phyloP scores from a whole-genome alignment of 2,888 invertebrate species.

The Embidobia sp. region DNA sequence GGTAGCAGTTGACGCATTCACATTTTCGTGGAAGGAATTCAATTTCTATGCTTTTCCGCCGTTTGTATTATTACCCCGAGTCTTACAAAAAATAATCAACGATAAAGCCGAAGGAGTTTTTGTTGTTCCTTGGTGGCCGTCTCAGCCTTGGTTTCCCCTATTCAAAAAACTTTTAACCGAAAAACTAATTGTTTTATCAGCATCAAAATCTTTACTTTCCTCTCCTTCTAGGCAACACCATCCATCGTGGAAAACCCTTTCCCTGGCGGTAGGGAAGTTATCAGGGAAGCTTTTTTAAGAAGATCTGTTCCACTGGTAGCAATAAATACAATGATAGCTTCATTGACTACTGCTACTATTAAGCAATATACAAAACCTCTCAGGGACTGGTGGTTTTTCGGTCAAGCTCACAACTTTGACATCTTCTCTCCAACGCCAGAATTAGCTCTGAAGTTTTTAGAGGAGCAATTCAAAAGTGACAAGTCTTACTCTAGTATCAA shows the following conservation, averaged over 20 bases:
- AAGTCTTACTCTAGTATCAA: slow-evolving; percentile 36
- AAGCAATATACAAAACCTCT: slow-evolving; percentile 51
- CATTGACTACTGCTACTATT: slow-evolving; percentile 54
- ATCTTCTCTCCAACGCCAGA: slow-evolving; percentile 23
- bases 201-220: slow-evolving; percentile 53
- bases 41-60: slow-evolving; percentile 37
- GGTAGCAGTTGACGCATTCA: slow-evolving; percentile 26
- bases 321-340: slow-evolving; percentile 26
- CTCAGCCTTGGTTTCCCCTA: slow-evolving; percentile 73
- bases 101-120: slow-evolving; percentile 71
- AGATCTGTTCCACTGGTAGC: neutral
- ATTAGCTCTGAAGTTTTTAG: slow-evolving; percentile 40
- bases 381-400: slow-evolving; percentile 52
- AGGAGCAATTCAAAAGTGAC: neutral
- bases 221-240: slow-evolving; percentile 69
- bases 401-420: slow-evolving; percentile 1
- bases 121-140: slow-evolving; percentile 70
- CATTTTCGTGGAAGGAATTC: slow-evolving; percentile 12
- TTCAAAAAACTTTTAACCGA: slow-evolving; percentile 51
- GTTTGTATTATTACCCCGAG: slow-evolving; percentile 68
- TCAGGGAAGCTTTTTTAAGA: slow-evolving; percentile 57
- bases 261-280: slow-evolving; percentile 71
- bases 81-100: slow-evolving; percentile 69
- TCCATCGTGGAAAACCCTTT: slow-evolving; percentile 67
- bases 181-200: slow-evolving; percentile 32